Conservation (phyloP, 2,113 vertebrate species). For the Ia io region DNA sequence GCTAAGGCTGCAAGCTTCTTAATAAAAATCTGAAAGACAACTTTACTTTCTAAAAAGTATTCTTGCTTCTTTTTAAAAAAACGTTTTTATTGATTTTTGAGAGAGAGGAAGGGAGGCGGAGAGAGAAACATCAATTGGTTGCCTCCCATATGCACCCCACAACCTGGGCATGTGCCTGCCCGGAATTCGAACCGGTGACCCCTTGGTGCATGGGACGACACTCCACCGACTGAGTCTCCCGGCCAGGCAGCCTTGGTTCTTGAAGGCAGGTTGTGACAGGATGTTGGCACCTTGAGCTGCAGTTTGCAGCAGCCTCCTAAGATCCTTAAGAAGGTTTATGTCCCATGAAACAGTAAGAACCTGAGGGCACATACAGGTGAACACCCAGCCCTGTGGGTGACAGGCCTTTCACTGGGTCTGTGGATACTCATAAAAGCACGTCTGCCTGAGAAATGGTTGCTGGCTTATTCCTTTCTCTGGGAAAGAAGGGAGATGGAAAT, state of each 20-base stretch:
- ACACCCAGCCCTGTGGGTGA: neutral
- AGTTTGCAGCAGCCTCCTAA: neutral
- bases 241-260: neutral
- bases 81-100: too few relatives aligned
- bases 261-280: neutral
- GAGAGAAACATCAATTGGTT: too few relatives aligned
- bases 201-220: too few relatives aligned
- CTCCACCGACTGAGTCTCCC: too few relatives aligned
- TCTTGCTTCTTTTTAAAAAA: neutral
- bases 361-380: neutral
- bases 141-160: too few relatives aligned
- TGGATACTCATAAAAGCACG: conserved; percentile 41
- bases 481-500: conserved; percentile 16
- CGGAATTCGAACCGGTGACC: too few relatives aligned
- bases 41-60: conserved; percentile 8
- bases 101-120: too few relatives aligned
- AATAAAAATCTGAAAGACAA: neutral
- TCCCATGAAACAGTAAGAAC: neutral
- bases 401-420: conserved; percentile 39
- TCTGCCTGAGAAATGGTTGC: conserved; percentile 44
- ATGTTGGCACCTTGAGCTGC: neutral
- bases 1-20: neutral
- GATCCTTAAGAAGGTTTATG: neutral
- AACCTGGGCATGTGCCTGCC: too few relatives aligned
- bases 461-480: conserved; percentile 32